Base-by-base conservation (phyloP, 2,113 vertebrate genomes). In the Archocentrus centrarchus region DNA sequence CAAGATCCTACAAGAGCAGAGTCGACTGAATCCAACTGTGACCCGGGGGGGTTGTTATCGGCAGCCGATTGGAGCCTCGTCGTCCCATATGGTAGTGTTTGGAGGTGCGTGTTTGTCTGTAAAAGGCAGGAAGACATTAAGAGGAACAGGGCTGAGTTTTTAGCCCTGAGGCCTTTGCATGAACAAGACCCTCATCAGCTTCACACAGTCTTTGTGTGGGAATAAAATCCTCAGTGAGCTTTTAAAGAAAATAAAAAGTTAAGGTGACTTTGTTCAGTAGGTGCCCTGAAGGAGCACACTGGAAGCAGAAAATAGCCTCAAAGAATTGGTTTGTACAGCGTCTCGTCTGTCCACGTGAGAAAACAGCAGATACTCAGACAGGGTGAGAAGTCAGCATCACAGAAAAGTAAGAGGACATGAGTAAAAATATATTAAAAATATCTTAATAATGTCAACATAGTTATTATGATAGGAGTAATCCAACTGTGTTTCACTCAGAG, bases 51-150 rank as follows among this genome's bases (percentile, higher is more conserved):
- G 39, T 18, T 57, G 50, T 75, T 62, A 75, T 62, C 68, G 47
- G 61, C 22, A 11, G 20, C 27, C 0, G 24, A 57, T 27, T 58
- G 63, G 61, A 76, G 81, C 59, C 70, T 9, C 59, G 44, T 78
- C 7, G 37, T 60, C n/a, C 61, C 91, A 93, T 90, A 60, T 92
- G 89, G 82, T 50, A 86, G 79, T 80, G 83, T 87, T 86, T 89
- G 84, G 22, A 60, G 17, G 37, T 79, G 41, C 79, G 62, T 77
- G 68, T 79, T 14, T 81, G 64, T 75, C 70, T 77, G 50, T 75
- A 37, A 47, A 60, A 80, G 83, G 86, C 91, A 91, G 88, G 89
- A 90, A 91, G 80, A 88, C 86, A 87, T 92, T 91, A 88, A 77
- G 86, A 87, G 78, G 68, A 86, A 44, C 77, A 63, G 77, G 35